Conservation (phyloP, 2,888 invertebrate species). For the Spodoptera littoralis region DNA sequence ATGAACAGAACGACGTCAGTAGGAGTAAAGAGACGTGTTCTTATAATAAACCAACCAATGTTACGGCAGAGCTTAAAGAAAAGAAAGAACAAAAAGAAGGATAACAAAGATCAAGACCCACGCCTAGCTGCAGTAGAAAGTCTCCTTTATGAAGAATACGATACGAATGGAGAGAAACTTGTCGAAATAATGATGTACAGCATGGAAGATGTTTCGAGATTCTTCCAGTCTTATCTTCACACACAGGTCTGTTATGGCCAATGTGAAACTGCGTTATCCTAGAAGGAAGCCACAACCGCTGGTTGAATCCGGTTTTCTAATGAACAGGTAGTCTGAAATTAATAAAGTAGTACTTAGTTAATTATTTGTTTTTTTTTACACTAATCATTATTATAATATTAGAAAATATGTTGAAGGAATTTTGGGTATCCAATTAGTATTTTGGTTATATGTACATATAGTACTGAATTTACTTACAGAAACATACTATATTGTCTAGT, state of each 20-base stretch:
- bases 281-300: constrained; percentile 67
- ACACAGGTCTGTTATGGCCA: constrained; percentile 64
- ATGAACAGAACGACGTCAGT: background rate
- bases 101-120: background rate
- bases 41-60: constrained; percentile 59
- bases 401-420: too few species aligned
- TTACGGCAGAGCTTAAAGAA: constrained; percentile 5
- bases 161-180: constrained; percentile 54
- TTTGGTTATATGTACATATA: too few species aligned
- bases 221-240: constrained; percentile 66
- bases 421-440: too few species aligned
- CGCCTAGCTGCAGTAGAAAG: constrained; percentile 29
- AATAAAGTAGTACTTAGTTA: constrained; percentile 31
- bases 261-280: constrained; percentile 62
- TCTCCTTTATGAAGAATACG: constrained; percentile 70
- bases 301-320: constrained; percentile 34
- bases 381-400: background rate
- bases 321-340: constrained; percentile 59
- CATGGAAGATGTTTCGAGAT: constrained; percentile 68
- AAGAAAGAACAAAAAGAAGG: background rate
- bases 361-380: constrained; percentile 1
- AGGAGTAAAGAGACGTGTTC: constrained; percentile 37
- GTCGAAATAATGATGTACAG: constrained; percentile 65
- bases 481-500: too few species aligned
- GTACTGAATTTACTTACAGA: too few species aligned